Base-by-base conservation (phyloP, 2,113 vertebrate genomes). In the Rhombomys opimus region DNA sequence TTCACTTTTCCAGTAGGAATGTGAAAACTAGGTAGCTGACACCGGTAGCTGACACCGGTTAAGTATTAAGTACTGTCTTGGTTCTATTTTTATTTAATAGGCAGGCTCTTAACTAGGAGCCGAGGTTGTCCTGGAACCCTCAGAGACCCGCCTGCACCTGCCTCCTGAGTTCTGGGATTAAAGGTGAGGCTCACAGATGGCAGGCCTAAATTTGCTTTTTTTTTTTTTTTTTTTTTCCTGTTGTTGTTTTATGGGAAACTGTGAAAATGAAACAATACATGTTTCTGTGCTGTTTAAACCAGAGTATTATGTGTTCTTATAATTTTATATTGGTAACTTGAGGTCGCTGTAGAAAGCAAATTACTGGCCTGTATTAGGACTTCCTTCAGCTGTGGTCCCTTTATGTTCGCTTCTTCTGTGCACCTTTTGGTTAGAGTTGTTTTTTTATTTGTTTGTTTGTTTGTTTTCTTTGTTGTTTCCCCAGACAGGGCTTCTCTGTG, bases 21-120 rank as follows among this genome's bases (percentile, higher is more conserved):
- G 14, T 57, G 15, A 57, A 57, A 57, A 57, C 57, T 57, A 57
- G 11, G 1, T 32, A 78, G 61, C 20, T 82, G 73, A 70, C 77
- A 27, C 54, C 27, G 68, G 68, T 81, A 78, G 61, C 20, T 82
- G 73, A 70, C 77, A 27, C 54, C 27, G 68, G 68, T 81, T 96
- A 89, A 93, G 54, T n/a, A 61, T 72, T 91, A 94, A 92, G n/a
- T 72, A 70, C 59, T 96, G 38, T 82, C 59, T 61, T 82, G 54
- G 35, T 59, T 59, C 23, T 59, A 23, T 57, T 67, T 67, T 73
- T 38, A 73, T 38, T 22, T 38, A 38, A 12, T n/a, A 57, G 17
- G 32, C 50, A 17, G 7, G 20, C 18, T 25, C 54, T 82, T 61
- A 38, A 38, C 22, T 59, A 15, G 54, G 32, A 61, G 20, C 35